phyloP scores from a whole-genome alignment of 2,113 vertebrate genomes.

The Microtus pennsylvanicus region DNA sequence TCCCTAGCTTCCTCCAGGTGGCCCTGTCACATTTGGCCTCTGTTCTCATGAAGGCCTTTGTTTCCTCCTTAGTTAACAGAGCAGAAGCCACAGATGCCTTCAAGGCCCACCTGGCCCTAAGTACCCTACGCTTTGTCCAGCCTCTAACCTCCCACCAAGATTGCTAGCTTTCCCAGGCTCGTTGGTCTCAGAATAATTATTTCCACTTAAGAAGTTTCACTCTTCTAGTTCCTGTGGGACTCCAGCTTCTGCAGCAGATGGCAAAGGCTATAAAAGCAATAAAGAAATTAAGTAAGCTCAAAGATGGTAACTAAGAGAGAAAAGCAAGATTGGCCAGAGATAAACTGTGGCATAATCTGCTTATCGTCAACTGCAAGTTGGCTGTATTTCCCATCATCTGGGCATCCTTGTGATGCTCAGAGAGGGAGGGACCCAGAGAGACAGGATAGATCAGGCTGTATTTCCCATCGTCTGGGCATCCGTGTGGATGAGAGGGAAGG shows the following conservation, averaged over 20 bases:
- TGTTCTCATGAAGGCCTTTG: background rate
- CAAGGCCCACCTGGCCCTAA: background rate
- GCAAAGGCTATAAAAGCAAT: slow-evolving; percentile 76
- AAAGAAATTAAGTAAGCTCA: slow-evolving; percentile 78
- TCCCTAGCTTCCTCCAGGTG: background rate
- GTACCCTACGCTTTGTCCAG: background rate
- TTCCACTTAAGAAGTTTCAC: slow-evolving; percentile 57
- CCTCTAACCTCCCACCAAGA: background rate
- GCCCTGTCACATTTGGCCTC: background rate
- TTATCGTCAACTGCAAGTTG: slow-evolving; percentile 73
- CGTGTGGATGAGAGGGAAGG: background rate
- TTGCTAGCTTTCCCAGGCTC: background rate
- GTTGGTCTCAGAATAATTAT: background rate
- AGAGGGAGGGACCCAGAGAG: slow-evolving; percentile 24
- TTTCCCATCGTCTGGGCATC: slow-evolving; percentile 43
- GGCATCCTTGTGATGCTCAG: background rate
- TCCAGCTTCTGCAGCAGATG: slow-evolving; percentile 71
- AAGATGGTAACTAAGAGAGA: slow-evolving; percentile 74
- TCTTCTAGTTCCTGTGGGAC: slow-evolving; percentile 55
- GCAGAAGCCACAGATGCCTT: background rate
- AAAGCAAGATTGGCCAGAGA: slow-evolving; percentile 77
- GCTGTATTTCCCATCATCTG: slow-evolving; percentile 62
- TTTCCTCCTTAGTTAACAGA: background rate
- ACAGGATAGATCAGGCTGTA: slow-evolving; percentile 32
- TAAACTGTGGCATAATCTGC: slow-evolving; percentile 71